Evolutionary conservation across 2,797 vertebrate species (phyloP), one percentile per base, ranked within the genome.

Genomic region (Philypnodon macrostomus): DNA sequence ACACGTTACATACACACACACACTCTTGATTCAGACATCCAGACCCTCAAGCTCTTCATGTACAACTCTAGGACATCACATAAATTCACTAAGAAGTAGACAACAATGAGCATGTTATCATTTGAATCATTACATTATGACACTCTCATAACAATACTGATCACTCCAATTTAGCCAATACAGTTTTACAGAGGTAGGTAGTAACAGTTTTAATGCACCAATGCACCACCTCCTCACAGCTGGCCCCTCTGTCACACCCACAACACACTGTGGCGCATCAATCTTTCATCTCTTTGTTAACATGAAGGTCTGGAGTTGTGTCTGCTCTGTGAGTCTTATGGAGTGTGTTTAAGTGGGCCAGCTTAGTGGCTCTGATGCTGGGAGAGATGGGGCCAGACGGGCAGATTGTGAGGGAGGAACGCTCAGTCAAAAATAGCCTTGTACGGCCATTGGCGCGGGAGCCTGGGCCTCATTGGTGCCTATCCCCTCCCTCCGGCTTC

Each of bases 361-460:
- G 35, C 18, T 32, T 30, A 48, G 23, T 54, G 1, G 1, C 21
- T 30, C 47, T 64, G 33, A 11, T 56, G 47, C 53, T 77, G 53
- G 49, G 72, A 56, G 51, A 30, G 62, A 63, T 9, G 17, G 55
- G 59, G 54, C 47, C 67, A 59, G 70, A 65, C 39, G 47, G 67
- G 56, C 61, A 63, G 38, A 59, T 45, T 66, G 63, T 7, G 50
- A 66, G 61, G 44, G 70, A 61, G 63, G 54, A 47, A 24, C 23
- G 49, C 53, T 8, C n/a, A 33, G 55, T 63, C 44, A 79, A 70
- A 79, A 80, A 80, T 81, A 76, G 54, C 80, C 84, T 83, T 86
- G 69, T 86, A 86, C 54, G 81, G 84, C 73, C 62, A 79, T 80
- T 69, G 3, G 39, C 47, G 39, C 53, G 0, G 27, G 2, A 39